A percentile compares a stretch with the other conserved stretches of the same genome.
Evolutionary conservation across 1,140 invertebrate genomes (phyloP).

Genomic region (Neuroterus valhalla): DNA sequence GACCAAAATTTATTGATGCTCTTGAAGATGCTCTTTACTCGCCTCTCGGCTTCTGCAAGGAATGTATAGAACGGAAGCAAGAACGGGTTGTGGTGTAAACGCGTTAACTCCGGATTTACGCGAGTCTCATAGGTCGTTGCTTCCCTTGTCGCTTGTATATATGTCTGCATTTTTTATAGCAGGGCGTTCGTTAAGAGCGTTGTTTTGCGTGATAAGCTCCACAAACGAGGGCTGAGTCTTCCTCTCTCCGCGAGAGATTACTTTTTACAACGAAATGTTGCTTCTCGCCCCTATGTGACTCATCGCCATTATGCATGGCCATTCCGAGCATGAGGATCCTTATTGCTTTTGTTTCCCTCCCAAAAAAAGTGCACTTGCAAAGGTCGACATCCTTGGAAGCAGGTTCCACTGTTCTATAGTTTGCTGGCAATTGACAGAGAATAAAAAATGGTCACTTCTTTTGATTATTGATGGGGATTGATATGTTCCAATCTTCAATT

Average conservation of each 20-base stretch:
- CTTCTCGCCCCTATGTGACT: slow-evolving; percentile 37
- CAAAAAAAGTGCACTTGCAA: not conserved
- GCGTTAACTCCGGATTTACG: slow-evolving; percentile 17
- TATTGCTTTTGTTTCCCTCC: slow-evolving; percentile 1
- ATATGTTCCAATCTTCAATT: too few species aligned
- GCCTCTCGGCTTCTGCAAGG: not conserved
- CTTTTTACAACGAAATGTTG: slow-evolving; percentile 41
- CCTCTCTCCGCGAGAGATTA: slow-evolving; percentile 37
- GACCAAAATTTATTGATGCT: not conserved
- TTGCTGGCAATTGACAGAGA: too few species aligned
- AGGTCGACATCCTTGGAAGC: not conserved
- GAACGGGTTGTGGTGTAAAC: slow-evolving; percentile 16
- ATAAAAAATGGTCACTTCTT: too few species aligned
- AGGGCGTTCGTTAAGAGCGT: slow-evolving; percentile 22
- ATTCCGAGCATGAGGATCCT: slow-evolving; percentile 29
- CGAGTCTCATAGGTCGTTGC: slow-evolving; percentile 9
- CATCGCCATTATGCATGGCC: slow-evolving; percentile 38
- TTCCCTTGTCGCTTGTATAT: not conserved
- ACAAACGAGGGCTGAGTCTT: slow-evolving; percentile 30
- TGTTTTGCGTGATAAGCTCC: slow-evolving; percentile 25
- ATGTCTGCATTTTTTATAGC: not conserved
- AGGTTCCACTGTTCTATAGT: not conserved
- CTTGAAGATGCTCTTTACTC: not conserved
- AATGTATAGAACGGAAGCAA: slow-evolving; percentile 17
- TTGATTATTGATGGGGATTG: too few species aligned